Base-by-base conservation (phyloP, 2,113 vertebrate species). In the Lagopus leucura region DNA sequence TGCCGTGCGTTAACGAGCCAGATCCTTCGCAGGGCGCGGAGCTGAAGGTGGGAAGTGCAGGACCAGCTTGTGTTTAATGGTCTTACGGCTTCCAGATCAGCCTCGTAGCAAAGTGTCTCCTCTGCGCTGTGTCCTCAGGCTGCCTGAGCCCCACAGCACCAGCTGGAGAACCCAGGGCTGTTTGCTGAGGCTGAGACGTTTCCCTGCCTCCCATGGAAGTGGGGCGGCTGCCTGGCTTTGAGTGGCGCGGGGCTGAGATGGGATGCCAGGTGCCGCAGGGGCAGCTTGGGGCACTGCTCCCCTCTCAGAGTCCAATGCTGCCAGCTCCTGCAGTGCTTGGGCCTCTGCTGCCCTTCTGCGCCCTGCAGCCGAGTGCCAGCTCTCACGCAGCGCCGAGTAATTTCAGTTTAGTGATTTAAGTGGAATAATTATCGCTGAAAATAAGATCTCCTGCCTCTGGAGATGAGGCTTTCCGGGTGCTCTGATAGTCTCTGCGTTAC, bases 321-420 rank as follows among this genome's bases (percentile, higher is more conserved):
- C 76, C 28, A 2, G 4, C 21, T 55, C 45, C 38, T 11, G 30
- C 11, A 1, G 4, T 5, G 48, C 76, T 16, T 16, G 13, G 32
- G 38, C 27, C 45, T n/a, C 34, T 6, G 13, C 1, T 8, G 30
- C 27, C 30, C 48, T 7, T 9, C 76, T 13, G 22, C 7, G 22
- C 40, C 42, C 19, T 11, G 24, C 28, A 1, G 2, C 2, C 0
- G 3, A 6, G 2, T 1, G 13, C 30, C 38, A 10, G 2, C 8
- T 3, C 10, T 5, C 24, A 16, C 25, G 13, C 32, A 22, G 38
- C 21, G 4, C 32, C 1, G 8, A 36, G 32, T n/a, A 22, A 16
- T 13, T 25, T 32, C 7, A 16, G 22, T 34, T 36, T 13, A 45
- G 40, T 36, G 15, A 22, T 67, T 18, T 6, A 21, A 30, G 24